Base-by-base conservation (phyloP, 1,140 invertebrate genomes). In the Drosophila nigrodunni region DNA sequence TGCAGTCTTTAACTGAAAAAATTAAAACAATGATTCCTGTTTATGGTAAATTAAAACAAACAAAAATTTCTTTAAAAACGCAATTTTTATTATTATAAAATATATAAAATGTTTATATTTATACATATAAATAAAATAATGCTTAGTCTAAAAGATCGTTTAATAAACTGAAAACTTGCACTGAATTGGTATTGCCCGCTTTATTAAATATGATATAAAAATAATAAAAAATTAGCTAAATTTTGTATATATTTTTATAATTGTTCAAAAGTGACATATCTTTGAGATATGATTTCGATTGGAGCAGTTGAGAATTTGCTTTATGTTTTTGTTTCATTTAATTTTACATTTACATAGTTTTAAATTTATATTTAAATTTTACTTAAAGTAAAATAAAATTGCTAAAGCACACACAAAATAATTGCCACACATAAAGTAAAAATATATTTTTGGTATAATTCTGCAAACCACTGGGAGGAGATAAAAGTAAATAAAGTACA, bases 361-460 rank as follows among this genome's bases (percentile, higher is more conserved):
- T 39, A 52, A 39, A 15, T 66, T 67, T 21, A 49, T 30, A 82
- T 89, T 80, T 88, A 77, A 75, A 70, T 88, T 90, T 90, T 82
- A 90, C 81, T 85, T 85, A 77, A 82, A 91, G 76, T 86, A 91
- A 91, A 86, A 90, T 80, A 87, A 90, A 85, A 86, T 87, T 81
- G 72, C 81, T 90, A 90, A 90, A 85, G 81, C 85, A 89, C 83
- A 77, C 83, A 81, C 35, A 80, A 77, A 75, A 71, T 62, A 81
- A 90, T 90, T 90, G 85, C 85, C 85, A 89, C 85, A 85, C 77
- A 78, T 89, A 78, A 89, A 89, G 80, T 89, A 89, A 76, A 83
- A 77, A 89, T 83, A 89, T 89, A 89, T 89, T 90, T 91, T 91
- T 88, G 80, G 83, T 90, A 91, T 90, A 90, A 82, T 87, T 90